phyloP scores from a whole-genome alignment of 1,140 invertebrate genomes.

The Araneus ventricosus region DNA sequence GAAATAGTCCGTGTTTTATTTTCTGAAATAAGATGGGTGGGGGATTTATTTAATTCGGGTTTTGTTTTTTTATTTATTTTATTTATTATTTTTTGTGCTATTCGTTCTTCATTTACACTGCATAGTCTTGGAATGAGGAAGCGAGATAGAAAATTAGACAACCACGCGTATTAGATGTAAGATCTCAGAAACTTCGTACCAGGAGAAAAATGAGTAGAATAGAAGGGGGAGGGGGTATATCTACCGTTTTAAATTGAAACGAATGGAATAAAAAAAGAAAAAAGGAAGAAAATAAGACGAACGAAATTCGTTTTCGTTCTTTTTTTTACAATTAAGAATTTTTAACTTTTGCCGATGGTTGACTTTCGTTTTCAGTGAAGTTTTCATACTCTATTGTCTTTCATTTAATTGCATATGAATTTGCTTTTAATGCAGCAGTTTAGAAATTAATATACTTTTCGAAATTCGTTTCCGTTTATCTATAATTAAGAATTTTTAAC shows the following conservation, averaged over 20 bases:
- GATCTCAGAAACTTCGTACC: background rate
- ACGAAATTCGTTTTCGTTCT: background rate
- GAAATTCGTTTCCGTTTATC: background rate
- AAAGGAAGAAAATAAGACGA: background rate
- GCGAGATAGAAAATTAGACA: slow-evolving; percentile 61
- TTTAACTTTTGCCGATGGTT: background rate
- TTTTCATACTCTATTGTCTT: too few species aligned
- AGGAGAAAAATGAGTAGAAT: background rate
- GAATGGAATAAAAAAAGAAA: background rate
- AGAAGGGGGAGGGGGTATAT: background rate
- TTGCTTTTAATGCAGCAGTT: too few species aligned
- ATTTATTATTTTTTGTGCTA: background rate
- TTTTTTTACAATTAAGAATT: slow-evolving; percentile 31
- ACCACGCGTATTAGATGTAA: slow-evolving; percentile 48
- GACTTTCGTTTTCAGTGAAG: background rate
- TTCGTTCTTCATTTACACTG: slow-evolving; percentile 31
- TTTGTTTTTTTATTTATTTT: slow-evolving; percentile 13
- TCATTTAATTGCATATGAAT: too few species aligned
- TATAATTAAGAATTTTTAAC: slow-evolving; percentile 36
- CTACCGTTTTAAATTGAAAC: slow-evolving; percentile 49
- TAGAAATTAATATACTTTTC: too few species aligned
- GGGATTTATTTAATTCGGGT: slow-evolving; percentile 70
- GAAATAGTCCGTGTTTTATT: slow-evolving; percentile 73
- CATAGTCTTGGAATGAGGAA: background rate
- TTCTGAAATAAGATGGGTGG: slow-evolving; percentile 53